Conservation (phyloP, 2,888 invertebrate species). For the Agapetus fuscipes region DNA sequence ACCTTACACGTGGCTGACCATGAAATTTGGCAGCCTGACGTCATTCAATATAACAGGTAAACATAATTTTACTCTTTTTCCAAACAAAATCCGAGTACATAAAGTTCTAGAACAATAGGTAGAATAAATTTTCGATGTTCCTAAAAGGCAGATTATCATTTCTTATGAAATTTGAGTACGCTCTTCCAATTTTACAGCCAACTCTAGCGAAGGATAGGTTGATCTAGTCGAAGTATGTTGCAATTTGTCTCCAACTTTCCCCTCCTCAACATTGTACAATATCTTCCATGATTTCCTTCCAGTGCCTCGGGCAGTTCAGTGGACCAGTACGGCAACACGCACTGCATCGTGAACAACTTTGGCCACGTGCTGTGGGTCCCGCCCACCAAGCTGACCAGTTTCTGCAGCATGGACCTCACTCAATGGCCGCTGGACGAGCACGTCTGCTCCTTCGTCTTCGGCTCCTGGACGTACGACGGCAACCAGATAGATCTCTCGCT, state of each 20-base stretch:
- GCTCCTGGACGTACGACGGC: constrained; percentile 60
- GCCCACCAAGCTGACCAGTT: constrained; percentile 55
- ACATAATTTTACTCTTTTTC: no score
- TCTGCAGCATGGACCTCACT: constrained; percentile 55
- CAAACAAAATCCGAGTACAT: no score
- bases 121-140: no score
- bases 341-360: constrained; percentile 37
- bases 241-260: no score
- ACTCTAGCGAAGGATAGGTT: no score
- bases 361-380: constrained; percentile 57
- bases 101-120: no score
- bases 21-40: constrained; percentile 72
- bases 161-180: no score
- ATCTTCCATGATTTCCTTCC: constrained; percentile 3
- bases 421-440: constrained; percentile 72
- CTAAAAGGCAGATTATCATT: no score
- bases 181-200: no score
- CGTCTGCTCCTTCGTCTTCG: constrained; percentile 54
- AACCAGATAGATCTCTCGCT: constrained; percentile 43
- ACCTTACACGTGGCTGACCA: constrained; percentile 53
- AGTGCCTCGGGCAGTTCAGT: constrained; percentile 51
- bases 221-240: no score
- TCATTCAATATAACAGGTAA: constrained; percentile 59
- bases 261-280: no score
- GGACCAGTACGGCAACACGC: constrained; percentile 49